Percentiles rank a stretch among this genome's conserved stretches.
Evolutionary conservation across 2,113 vertebrate genomes (phyloP).

Genomic region (Grammomys dolichurus): DNA sequence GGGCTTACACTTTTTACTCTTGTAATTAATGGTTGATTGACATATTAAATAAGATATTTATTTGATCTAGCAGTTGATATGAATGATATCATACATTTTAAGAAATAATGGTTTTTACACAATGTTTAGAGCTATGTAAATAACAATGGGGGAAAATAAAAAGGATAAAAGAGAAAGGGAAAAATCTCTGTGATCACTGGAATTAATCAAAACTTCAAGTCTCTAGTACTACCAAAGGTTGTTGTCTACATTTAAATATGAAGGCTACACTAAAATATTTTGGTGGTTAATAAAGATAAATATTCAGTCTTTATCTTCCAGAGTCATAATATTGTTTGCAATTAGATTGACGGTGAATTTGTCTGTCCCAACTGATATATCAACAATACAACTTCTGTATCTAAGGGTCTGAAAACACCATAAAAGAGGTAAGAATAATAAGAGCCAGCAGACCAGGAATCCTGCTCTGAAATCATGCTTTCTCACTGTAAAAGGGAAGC

Average conservation of each 20-base stretch:
- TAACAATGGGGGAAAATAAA: not conserved
- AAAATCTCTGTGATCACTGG: not conserved
- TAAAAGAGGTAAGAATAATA: not conserved
- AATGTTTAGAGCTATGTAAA: not conserved
- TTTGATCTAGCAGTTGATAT: not conserved
- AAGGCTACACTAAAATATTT: constrained; percentile 51
- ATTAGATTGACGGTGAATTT: not conserved
- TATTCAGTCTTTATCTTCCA: not conserved
- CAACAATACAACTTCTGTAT: not conserved
- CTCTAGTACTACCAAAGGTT: not conserved
- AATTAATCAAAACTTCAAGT: not conserved
- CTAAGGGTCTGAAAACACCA: not conserved
- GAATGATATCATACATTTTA: constrained; percentile 19
- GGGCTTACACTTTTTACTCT: not conserved
- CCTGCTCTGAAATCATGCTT: not conserved
- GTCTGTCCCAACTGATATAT: not conserved
- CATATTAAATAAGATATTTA: constrained; percentile 21
- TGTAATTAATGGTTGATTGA: not conserved
- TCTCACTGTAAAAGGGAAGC: not conserved
- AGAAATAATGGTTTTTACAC: not conserved
- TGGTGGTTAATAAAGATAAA: not conserved
- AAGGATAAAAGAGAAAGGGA: not conserved
- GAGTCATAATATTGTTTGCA: not conserved
- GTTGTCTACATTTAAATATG: not conserved
- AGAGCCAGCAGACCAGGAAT: not conserved